phyloP scores from a whole-genome alignment of 64 coral and sea anemone genomes.

The Montipora capricornis region DNA sequence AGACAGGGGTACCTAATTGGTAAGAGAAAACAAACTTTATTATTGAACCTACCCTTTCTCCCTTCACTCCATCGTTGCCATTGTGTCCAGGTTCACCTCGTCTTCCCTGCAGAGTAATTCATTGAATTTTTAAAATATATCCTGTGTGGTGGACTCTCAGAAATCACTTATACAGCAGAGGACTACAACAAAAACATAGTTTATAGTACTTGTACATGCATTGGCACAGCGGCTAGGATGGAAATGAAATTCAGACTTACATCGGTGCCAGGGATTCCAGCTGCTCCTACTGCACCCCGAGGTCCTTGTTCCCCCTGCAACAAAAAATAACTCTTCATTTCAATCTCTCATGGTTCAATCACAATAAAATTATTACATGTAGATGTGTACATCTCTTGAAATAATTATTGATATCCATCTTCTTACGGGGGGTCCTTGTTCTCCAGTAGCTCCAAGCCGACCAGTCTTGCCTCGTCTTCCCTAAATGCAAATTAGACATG shows the following conservation, averaged over 20 bases:
- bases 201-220: too few relatives aligned
- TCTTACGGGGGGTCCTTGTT: constrained; percentile 60
- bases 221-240: background rate
- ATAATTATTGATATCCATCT: background rate
- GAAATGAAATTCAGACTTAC: constrained; percentile 32
- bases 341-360: too few relatives aligned
- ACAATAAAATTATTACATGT: background rate
- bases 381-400: too few relatives aligned
- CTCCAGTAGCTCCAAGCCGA: constrained; percentile 27
- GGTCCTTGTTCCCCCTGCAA: constrained; percentile 51
- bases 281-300: constrained; percentile 5
- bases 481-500: background rate
- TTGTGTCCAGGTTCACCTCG: background rate
- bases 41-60: constrained; percentile 36
- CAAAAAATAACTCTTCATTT: background rate
- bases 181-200: too few relatives aligned
- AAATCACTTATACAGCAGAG: too few relatives aligned
- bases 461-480: constrained; percentile 63
- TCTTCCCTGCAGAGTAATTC: background rate
- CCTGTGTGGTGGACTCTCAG: too few relatives aligned
- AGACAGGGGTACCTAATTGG: too few relatives aligned
- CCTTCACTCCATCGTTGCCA: constrained; percentile 24
- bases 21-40: too few relatives aligned
- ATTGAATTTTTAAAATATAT: too few relatives aligned
- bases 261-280: constrained; percentile 61